These are phyloP conservation scores for Todiramphus saurophagus DNA, from an alignment of 2,113 vertebrate genomes.

Conservation along the genomic window DNA sequence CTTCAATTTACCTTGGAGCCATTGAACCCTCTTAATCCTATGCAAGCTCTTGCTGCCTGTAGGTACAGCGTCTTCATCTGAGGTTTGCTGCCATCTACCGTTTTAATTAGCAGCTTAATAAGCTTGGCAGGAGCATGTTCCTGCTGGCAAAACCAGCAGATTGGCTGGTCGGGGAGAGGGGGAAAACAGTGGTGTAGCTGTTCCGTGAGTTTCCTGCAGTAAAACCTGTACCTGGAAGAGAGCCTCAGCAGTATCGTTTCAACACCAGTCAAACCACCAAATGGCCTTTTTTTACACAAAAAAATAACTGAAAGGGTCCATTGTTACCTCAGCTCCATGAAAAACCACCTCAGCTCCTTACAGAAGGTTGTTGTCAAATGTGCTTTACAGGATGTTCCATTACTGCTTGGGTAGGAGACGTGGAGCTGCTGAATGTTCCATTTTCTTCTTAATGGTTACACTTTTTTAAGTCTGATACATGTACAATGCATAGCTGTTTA, in stretches of 20 bases:
- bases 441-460: not conserved
- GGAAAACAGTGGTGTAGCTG: not conserved
- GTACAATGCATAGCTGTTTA: not conserved
- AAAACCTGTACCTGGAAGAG: not conserved
- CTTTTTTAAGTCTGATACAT: not conserved
- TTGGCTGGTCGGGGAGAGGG: not conserved
- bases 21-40: not conserved
- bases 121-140: not conserved
- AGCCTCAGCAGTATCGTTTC: conserved; percentile 12
- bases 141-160: not conserved
- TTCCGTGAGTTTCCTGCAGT: not conserved
- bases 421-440: not conserved
- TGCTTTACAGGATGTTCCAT: not conserved
- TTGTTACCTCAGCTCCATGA: conserved; percentile 58
- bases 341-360: conserved; percentile 56
- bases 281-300: not conserved
- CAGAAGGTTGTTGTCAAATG: conserved; percentile 72
- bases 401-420: not conserved
- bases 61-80: not conserved
- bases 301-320: conserved; percentile 41
- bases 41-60: not conserved
- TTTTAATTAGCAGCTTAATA: not conserved
- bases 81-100: conserved; percentile 86
- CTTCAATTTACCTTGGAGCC: not conserved
- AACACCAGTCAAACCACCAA: conserved; percentile 5